A percentile compares a stretch with the other conserved stretches of the same genome.
phyloP scores from a whole-genome alignment of 2,797 vertebrate genomes.

The Rhabdomys pumilio region DNA sequence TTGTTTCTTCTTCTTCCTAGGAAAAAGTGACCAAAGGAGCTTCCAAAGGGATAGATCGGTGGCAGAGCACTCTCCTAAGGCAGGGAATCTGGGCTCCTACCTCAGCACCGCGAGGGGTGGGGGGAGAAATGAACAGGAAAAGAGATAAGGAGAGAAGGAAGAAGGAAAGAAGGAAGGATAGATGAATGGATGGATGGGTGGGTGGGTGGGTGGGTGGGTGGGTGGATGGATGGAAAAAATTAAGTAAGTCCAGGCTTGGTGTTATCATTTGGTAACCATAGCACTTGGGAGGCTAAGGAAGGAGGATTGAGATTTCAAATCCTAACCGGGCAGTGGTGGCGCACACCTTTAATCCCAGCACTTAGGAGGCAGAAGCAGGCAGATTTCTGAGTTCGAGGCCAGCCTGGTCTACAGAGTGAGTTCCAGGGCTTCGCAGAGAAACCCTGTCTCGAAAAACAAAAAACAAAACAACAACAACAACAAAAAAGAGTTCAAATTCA shows the following conservation, averaged over 20 bases:
- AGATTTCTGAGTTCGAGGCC: too few relatives aligned
- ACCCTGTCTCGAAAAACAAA: too few relatives aligned
- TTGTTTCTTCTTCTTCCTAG: neutral
- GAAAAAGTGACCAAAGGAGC: neutral
- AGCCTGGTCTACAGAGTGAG: too few relatives aligned
- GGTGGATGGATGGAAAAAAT: neutral
- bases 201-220: too few relatives aligned
- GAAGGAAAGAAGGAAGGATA: neutral
- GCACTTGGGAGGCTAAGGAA: neutral
- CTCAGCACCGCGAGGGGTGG: neutral
- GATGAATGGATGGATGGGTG: accelerated
- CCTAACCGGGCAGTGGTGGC: too few relatives aligned
- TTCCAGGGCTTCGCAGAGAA: too few relatives aligned
- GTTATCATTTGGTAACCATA: neutral
- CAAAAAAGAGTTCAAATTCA: neutral
- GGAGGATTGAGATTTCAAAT: neutral
- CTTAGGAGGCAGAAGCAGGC: too few relatives aligned
- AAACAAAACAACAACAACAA: too few relatives aligned
- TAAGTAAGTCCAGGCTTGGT: neutral
- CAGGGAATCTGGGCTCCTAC: neutral
- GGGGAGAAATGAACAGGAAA: neutral
- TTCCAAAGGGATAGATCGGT: neutral
- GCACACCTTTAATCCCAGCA: too few relatives aligned
- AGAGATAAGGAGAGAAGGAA: too few relatives aligned
- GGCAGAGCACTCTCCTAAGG: neutral